Percentiles rank a stretch among this genome's conserved stretches.
These are phyloP conservation scores for Incurvaria masculella DNA, from an alignment of 2,888 invertebrate genomes.

Conservation along the genomic window DNA sequence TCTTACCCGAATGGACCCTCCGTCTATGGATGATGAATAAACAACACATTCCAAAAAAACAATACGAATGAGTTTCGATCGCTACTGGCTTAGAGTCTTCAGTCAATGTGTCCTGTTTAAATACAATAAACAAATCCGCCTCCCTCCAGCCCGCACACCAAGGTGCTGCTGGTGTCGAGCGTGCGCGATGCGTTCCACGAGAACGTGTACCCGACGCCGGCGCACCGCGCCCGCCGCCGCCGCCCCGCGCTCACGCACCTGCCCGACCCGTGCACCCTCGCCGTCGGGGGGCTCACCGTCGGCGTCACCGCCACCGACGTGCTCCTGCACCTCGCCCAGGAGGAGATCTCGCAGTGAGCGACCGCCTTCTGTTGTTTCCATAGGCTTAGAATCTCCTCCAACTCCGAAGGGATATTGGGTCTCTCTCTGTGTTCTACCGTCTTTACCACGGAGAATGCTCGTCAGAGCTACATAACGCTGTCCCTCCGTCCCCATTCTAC, in stretches of 20 bases:
- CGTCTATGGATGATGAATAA: too few species aligned
- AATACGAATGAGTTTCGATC: too few species aligned
- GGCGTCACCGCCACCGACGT: constrained; percentile 82
- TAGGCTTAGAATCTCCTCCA: too few species aligned
- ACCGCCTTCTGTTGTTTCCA: background rate
- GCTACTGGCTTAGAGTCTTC: too few species aligned
- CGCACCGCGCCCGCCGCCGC: constrained; percentile 57
- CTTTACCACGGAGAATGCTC: too few species aligned
- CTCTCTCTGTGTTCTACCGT: too few species aligned
- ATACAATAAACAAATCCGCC: background rate
- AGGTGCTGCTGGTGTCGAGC: constrained; percentile 74
- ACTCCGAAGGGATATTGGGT: too few species aligned
- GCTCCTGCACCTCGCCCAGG: constrained; percentile 76
- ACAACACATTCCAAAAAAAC: too few species aligned
- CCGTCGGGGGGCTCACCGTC: constrained; percentile 72
- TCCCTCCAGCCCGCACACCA: constrained; percentile 57
- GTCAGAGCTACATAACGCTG: too few species aligned
- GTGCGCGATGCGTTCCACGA: constrained; percentile 75
- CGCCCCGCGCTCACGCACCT: constrained; percentile 64
- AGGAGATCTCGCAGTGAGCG: constrained; percentile 71
- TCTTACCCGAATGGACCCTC: too few species aligned
- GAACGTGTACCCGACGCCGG: constrained; percentile 80
- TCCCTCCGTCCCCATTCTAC: too few species aligned
- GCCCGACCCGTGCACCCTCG: constrained; percentile 79
- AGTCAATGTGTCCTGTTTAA: too few species aligned